Conservation (phyloP, 2,797 vertebrate species). For the Threskiornis aethiopicus region DNA sequence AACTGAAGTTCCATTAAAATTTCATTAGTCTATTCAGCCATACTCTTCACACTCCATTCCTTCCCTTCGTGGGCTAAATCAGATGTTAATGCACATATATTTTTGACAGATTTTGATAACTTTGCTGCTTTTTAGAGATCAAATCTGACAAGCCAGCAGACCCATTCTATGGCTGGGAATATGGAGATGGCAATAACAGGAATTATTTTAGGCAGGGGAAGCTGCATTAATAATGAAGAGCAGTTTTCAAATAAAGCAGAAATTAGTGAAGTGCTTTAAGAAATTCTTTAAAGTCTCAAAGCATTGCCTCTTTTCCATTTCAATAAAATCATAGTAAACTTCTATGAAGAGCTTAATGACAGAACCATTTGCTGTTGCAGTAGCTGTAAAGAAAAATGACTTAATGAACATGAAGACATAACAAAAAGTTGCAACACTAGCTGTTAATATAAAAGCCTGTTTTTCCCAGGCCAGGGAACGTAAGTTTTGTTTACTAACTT, state of each 20-base stretch:
- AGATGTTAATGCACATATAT: conserved; percentile 31
- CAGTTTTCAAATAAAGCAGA: conserved; percentile 19
- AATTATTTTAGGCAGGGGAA: conserved; percentile 30
- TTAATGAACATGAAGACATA: background rate
- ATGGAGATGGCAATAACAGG: conserved; percentile 14
- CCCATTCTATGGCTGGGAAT: background rate
- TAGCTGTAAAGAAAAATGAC: conserved; percentile 34
- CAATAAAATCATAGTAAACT: conserved; percentile 30
- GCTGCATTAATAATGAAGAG: background rate
- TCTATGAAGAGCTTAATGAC: conserved; percentile 28
- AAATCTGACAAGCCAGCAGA: conserved; percentile 14
- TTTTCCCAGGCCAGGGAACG: background rate
- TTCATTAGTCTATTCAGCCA: background rate
- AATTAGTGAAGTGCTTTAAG: conserved; percentile 28
- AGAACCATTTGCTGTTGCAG: conserved; percentile 34
- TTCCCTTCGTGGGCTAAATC: background rate
- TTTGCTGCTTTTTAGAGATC: conserved; percentile 3
- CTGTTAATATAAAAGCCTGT: background rate
- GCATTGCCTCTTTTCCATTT: conserved; percentile 15
- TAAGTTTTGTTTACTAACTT: conserved; percentile 26
- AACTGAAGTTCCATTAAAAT: conserved; percentile 29
- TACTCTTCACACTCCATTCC: background rate
- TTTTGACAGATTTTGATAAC: conserved; percentile 26
- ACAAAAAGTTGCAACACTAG: background rate
- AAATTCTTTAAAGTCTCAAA: conserved; percentile 13